phyloP scores from a whole-genome alignment of 2,797 vertebrate genomes.

The Crax fasciolata region DNA sequence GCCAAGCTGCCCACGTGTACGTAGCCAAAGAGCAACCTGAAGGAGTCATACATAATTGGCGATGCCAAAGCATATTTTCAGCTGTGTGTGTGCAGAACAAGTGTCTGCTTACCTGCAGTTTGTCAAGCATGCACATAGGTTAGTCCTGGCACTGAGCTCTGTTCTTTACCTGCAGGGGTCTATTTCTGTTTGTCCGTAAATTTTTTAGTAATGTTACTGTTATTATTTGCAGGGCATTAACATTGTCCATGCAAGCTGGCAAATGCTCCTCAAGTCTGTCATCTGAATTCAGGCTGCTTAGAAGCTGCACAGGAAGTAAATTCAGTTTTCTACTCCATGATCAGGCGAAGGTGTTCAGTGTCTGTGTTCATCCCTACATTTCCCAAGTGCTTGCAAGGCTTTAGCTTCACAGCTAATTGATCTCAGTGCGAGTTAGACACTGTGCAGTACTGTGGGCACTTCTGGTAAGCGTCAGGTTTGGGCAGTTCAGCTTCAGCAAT shows the following conservation, averaged over 20 bases:
- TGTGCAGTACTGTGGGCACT: not conserved
- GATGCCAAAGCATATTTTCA: rapidly evolving
- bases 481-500: not conserved
- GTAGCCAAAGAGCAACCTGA: not conserved
- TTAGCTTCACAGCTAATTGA: not conserved
- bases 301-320: not conserved
- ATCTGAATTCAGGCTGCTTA: not conserved
- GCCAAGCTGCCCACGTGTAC: slow-evolving; percentile 7
- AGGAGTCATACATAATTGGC: not conserved
- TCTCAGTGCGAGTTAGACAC: not conserved
- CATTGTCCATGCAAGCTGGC: not conserved
- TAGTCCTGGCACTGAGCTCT: not conserved
- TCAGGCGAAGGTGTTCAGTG: not conserved
- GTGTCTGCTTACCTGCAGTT: not conserved
- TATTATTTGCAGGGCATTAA: not conserved
- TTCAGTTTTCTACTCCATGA: not conserved
- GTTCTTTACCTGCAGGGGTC: not conserved
- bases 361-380: not conserved
- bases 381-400: not conserved
- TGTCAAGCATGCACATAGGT: not conserved
- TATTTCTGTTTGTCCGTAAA: not conserved
- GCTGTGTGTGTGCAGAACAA: not conserved
- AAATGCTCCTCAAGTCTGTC: not conserved
- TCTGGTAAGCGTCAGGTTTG: not conserved
- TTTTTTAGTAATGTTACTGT: not conserved